Conservation (phyloP, 1,140 invertebrate species). For the Drosophila equinoxialis region DNA sequence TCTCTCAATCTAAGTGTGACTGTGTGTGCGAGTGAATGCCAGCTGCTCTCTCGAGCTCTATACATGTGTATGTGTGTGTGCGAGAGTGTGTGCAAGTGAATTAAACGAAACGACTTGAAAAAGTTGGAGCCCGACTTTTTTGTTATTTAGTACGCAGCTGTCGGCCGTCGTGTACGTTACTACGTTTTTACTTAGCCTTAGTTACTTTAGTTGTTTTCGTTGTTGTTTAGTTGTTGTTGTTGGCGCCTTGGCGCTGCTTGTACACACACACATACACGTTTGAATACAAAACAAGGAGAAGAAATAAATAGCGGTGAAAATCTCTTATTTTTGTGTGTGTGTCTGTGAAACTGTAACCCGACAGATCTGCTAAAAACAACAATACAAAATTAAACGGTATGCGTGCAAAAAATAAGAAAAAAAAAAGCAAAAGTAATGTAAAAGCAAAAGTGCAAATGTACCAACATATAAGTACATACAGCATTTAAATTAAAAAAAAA, state of each 20-base stretch:
- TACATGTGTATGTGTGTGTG: slow-evolving; percentile 40
- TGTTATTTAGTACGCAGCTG: slow-evolving; percentile 73
- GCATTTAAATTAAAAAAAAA: slow-evolving; percentile 40
- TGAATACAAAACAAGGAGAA: slow-evolving; percentile 22
- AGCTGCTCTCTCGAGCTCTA: slow-evolving; percentile 17
- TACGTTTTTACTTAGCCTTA: slow-evolving; percentile 7
- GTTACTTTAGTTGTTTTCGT: slow-evolving; percentile 15
- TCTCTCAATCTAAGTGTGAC: slow-evolving; percentile 17
- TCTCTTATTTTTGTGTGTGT: slow-evolving; percentile 23
- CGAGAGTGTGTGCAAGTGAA: slow-evolving; percentile 65
- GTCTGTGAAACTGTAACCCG: slow-evolving; percentile 32
- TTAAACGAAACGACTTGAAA: slow-evolving; percentile 79
- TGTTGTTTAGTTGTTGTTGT: slow-evolving; percentile 21
- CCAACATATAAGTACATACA: not conserved
- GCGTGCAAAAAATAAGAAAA: slow-evolving; percentile 49
- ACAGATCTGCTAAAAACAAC: slow-evolving; percentile 29
- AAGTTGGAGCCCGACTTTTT: slow-evolving; percentile 73
- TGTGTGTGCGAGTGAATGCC: slow-evolving; percentile 21
- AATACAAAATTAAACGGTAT: slow-evolving; percentile 60
- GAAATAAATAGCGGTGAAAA: slow-evolving; percentile 64
- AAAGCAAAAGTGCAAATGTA: slow-evolving; percentile 70
- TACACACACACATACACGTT: slow-evolving; percentile 13
- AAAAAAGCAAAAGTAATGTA: slow-evolving; percentile 43
- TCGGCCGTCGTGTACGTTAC: slow-evolving; percentile 71
- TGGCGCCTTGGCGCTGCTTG: slow-evolving; percentile 65